Conservation (phyloP, 2,888 invertebrate genomes). For the Leucophenga maculata region DNA sequence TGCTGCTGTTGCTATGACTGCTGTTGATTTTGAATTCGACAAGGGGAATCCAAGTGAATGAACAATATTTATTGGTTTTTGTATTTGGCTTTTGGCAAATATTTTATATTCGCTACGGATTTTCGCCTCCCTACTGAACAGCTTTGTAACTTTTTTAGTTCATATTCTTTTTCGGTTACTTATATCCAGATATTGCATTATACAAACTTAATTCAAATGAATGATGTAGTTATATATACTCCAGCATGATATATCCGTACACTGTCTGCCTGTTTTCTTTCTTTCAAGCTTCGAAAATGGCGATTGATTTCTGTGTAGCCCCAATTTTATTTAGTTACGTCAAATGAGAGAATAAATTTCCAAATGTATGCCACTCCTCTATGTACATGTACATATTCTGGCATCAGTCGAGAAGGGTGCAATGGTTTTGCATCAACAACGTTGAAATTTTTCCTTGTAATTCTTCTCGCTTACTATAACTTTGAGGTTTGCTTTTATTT, state of each 20-base stretch:
- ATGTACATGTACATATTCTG: too few species aligned
- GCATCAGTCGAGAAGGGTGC: too few species aligned
- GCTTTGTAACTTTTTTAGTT: not conserved
- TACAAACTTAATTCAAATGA: too few species aligned
- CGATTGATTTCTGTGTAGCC: too few species aligned
- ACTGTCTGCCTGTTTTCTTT: too few species aligned
- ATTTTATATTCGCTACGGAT: not conserved
- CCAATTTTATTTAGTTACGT: too few species aligned
- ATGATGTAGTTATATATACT: too few species aligned
- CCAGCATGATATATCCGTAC: too few species aligned
- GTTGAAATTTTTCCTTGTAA: not conserved
- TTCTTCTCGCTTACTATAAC: not conserved
- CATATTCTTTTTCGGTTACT: not conserved
- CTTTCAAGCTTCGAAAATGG: too few species aligned
- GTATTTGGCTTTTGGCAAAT: constrained; percentile 11
- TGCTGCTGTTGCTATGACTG: not conserved
- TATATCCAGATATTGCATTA: too few species aligned
- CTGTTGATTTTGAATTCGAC: not conserved
- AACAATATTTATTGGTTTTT: constrained; percentile 18
- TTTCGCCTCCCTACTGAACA: not conserved
- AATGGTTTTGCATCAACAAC: too few species aligned
- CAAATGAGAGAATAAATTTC: not conserved
- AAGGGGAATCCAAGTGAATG: constrained; percentile 10
- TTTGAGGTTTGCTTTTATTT: not conserved
- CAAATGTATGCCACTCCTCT: too few species aligned